phyloP scores from a whole-genome alignment of 2,888 invertebrate genomes.

The Trichopria drosophilae region DNA sequence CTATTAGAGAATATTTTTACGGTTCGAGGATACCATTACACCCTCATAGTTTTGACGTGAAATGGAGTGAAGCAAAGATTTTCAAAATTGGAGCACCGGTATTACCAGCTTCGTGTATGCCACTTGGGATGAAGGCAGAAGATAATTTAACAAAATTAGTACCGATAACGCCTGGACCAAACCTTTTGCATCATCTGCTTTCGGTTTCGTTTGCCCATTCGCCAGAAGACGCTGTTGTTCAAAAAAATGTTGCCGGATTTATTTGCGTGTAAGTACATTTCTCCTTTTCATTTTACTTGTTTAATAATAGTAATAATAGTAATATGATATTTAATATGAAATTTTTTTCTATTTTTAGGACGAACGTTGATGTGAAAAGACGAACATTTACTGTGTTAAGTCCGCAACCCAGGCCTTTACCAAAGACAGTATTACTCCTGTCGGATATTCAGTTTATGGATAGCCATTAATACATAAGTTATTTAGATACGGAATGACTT shows the following conservation, averaged over 20 bases:
- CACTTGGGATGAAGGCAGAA: constrained; percentile 90
- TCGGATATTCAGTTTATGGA: no score
- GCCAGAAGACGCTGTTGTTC: constrained; percentile 81
- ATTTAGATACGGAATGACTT: no score
- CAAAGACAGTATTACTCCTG: no score
- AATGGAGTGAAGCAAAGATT: constrained; percentile 85
- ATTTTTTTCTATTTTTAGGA: no score
- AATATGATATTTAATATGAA: no score
- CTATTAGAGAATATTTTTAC: constrained; percentile 94
- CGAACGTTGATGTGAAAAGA: no score
- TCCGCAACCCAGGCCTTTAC: no score
- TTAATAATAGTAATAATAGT: no score
- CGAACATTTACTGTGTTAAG: no score
- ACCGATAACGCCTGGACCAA: constrained; percentile 73
- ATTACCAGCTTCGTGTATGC: constrained; percentile 93
- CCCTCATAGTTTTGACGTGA: constrained; percentile 93
- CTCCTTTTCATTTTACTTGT: no score
- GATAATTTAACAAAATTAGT: constrained; percentile 91
- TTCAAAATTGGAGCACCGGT: constrained; percentile 94
- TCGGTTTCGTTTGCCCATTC: constrained; percentile 85
- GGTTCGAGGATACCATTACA: constrained; percentile 80
- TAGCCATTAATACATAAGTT: no score
- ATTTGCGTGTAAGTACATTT: constrained; percentile 80
- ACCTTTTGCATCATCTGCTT: constrained; percentile 83
- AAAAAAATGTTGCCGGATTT: constrained; percentile 87